A percentile compares a stretch with the other conserved stretches of the same genome.
phyloP scores from a whole-genome alignment of 1,140 invertebrate species.

The Plutomurus gul region DNA sequence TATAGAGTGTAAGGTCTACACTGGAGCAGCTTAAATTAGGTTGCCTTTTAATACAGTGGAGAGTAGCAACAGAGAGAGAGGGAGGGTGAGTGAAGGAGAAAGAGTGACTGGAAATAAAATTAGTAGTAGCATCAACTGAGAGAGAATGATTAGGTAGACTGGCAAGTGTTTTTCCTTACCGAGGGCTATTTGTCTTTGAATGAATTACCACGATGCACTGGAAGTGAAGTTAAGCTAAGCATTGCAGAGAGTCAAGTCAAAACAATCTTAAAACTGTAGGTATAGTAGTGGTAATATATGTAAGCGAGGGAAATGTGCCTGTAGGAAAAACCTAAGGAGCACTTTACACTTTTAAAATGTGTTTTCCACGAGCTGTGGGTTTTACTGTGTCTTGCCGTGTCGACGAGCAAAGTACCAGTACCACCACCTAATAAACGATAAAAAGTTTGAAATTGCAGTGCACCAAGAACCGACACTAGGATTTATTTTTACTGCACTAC shows the following conservation, averaged over 20 bases:
- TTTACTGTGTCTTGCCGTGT: neutral
- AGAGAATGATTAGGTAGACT: slow-evolving; percentile 3
- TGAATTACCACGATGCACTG: neutral
- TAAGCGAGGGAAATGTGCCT: neutral
- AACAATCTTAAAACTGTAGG: too few relatives aligned
- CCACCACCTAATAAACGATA: neutral
- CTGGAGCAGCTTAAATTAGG: neutral
- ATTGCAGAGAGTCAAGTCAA: neutral
- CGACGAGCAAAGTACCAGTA: neutral
- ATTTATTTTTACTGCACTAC: too few relatives aligned
- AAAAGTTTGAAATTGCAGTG: neutral
- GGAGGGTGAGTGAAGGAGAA: neutral
- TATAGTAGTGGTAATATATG: too few relatives aligned
- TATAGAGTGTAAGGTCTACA: neutral
- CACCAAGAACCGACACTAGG: too few relatives aligned
- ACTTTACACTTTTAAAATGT: slow-evolving; percentile 28
- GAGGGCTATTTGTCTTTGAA: slow-evolving; percentile 20
- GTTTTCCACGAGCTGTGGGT: neutral
- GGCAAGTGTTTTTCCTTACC: slow-evolving; percentile 22
- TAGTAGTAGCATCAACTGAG: neutral
- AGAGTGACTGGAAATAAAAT: slow-evolving; percentile 9
- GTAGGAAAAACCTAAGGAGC: neutral
- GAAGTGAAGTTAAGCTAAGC: neutral
- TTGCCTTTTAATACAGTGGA: neutral
- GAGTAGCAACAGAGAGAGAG: neutral